Conservation (phyloP, 2,113 vertebrate species). For the Pandion haliaetus region DNA sequence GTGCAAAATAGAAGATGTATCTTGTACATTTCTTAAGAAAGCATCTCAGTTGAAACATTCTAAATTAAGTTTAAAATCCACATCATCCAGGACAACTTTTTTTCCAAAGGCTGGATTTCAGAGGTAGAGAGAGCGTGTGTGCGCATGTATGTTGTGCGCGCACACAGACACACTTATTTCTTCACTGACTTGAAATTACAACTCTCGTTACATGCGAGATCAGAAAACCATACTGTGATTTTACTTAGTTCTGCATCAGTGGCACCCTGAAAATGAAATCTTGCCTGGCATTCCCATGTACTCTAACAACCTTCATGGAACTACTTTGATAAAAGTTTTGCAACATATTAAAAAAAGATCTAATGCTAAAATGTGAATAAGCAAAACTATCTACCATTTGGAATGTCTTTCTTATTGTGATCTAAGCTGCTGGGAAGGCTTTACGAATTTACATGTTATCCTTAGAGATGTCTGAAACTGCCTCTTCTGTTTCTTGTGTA, state of each 20-base stretch:
- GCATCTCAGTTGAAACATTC: background rate
- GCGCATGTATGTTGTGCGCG: background rate
- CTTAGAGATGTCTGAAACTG: conserved; percentile 34
- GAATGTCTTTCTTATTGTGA: conserved; percentile 15
- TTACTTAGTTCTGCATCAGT: background rate
- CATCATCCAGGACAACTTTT: background rate
- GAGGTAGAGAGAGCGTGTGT: background rate
- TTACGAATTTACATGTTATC: conserved; percentile 55
- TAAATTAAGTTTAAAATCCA: background rate
- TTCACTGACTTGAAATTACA: background rate
- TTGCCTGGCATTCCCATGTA: background rate
- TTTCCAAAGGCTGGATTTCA: conserved; percentile 6
- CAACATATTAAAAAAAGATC: background rate
- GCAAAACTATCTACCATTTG: background rate
- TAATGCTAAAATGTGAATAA: conserved; percentile 16
- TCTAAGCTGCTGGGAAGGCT: conserved; percentile 49
- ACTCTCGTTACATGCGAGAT: background rate
- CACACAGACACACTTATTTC: background rate
- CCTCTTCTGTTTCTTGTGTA: conserved; percentile 1
- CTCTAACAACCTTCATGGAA: background rate
- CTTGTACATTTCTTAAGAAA: background rate
- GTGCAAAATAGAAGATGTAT: background rate
- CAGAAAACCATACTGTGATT: background rate
- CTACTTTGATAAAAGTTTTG: conserved; percentile 13
- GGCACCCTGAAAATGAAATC: background rate